Conservation (phyloP, 2,113 vertebrate genomes). For the Monarcha castaneiventris region DNA sequence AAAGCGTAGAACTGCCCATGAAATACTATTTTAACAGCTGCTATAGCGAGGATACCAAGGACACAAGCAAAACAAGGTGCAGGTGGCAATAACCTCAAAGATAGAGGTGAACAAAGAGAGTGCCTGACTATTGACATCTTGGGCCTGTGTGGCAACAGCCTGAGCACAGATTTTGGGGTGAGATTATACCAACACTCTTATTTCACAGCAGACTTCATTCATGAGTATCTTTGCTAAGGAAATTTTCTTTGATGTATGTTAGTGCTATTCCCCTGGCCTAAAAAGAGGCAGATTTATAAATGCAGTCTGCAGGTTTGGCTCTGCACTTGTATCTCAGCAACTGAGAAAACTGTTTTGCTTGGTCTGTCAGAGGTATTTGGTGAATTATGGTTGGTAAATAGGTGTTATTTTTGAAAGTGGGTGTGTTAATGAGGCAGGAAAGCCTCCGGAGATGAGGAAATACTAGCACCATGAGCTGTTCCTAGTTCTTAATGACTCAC, state of each 20-base stretch:
- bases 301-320: background rate
- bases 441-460: background rate
- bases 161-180: background rate
- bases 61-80: background rate
- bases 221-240: background rate
- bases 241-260: background rate
- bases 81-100: background rate
- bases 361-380: background rate
- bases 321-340: background rate
- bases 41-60: background rate
- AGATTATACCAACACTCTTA: background rate
- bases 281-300: background rate
- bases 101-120: accelerated
- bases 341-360: background rate
- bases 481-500: background rate
- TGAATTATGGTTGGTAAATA: background rate
- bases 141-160: background rate
- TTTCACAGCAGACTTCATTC: background rate
- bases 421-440: background rate
- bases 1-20: background rate
- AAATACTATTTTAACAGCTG: background rate
- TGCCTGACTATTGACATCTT: background rate
- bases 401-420: background rate
- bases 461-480: background rate
- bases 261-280: background rate